Evolutionary conservation across 2,888 invertebrate species (phyloP).

Genomic region (Tricholauxania praeusta): DNA sequence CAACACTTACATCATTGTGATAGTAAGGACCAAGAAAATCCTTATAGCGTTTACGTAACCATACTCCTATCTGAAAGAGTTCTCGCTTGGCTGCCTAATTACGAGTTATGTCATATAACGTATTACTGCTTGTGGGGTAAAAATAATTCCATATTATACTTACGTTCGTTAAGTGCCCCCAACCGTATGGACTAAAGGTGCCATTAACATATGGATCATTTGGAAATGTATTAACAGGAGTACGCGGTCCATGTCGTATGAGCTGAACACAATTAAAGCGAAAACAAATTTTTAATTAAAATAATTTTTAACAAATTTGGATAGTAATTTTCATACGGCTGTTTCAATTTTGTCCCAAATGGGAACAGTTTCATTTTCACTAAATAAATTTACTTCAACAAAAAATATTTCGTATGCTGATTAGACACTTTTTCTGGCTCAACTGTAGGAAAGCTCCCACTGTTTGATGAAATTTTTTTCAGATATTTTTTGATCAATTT

Average conservation of each 20-base stretch:
- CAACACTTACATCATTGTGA: constrained; percentile 67
- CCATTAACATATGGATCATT: constrained; percentile 77
- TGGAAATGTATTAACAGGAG: constrained; percentile 78
- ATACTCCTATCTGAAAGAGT: constrained; percentile 75
- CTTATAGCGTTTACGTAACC: constrained; percentile 73
- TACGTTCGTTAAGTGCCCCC: constrained; percentile 84
- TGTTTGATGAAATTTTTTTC: no score
- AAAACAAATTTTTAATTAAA: not conserved
- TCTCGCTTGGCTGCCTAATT: constrained; percentile 74
- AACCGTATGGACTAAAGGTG: constrained; percentile 78
- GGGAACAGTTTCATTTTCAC: not conserved
- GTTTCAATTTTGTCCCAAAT: not conserved
- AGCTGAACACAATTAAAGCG: constrained; percentile 69
- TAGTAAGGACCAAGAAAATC: constrained; percentile 72
- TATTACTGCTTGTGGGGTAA: no score
- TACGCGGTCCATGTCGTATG: constrained; percentile 84
- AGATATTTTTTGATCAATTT: not conserved
- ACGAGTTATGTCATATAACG: constrained; percentile 14
- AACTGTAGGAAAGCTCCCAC: no score
- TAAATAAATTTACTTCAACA: no score
- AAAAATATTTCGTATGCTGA: no score
- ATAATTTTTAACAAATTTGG: not conserved
- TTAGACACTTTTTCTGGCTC: no score
- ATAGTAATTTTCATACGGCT: not conserved
- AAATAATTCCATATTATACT: constrained; percentile 49